These are phyloP conservation scores for Pyrocoelia pectoralis DNA, from an alignment of 2,888 invertebrate species.

Conservation along the genomic window DNA sequence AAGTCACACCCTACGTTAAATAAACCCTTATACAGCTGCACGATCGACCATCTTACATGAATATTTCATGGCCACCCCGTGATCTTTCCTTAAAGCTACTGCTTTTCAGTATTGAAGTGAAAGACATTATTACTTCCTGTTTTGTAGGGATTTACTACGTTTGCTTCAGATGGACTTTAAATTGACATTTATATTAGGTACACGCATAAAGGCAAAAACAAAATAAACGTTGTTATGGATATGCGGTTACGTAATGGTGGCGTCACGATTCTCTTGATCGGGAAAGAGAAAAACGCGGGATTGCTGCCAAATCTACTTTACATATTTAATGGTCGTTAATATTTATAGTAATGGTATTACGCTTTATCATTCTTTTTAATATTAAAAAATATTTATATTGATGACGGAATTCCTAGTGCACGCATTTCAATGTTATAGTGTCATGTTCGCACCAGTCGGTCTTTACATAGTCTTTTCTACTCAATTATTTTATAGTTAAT, in stretches of 20 bases:
- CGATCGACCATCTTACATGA: conserved; percentile 31
- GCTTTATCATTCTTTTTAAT: not conserved
- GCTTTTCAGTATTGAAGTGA: conserved; percentile 16
- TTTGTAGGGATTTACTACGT: conserved; percentile 27
- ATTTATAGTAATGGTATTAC: conserved; percentile 15
- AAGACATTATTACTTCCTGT: conserved; percentile 36
- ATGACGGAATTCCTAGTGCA: too few species aligned
- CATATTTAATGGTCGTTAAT: conserved; percentile 4
- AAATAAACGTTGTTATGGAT: conserved; percentile 18
- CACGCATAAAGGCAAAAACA: not conserved
- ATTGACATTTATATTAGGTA: conserved; percentile 22
- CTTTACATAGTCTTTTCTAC: too few species aligned
- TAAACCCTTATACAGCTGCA: conserved; percentile 24
- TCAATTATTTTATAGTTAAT: too few species aligned
- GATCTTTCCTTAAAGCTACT: conserved; percentile 36
- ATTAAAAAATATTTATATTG: too few species aligned
- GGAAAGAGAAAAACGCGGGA: conserved; percentile 16
- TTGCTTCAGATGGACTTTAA: conserved; percentile 26
- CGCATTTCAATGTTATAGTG: too few species aligned
- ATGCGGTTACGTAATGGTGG: conserved; percentile 16
- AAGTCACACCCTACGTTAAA: conserved; percentile 30
- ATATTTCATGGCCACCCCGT: conserved; percentile 36
- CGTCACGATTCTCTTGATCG: conserved; percentile 13
- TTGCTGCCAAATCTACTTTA: conserved; percentile 17
- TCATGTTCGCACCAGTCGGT: too few species aligned